A percentile compares a stretch with the other conserved stretches of the same genome.
phyloP scores from a whole-genome alignment of 2,888 invertebrate species.

The Phoronis australis region DNA sequence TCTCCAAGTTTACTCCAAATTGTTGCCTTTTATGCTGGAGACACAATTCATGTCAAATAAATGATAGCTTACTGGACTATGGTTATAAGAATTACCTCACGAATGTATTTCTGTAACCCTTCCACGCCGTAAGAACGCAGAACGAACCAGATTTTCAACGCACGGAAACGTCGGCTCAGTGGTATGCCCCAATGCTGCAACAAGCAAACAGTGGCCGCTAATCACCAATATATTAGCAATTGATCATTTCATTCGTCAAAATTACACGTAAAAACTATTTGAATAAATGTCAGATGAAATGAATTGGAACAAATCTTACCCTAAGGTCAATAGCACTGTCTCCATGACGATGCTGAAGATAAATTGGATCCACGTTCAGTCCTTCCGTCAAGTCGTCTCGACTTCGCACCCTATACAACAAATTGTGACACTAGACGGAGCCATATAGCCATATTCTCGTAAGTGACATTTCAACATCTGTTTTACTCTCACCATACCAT shows the following conservation, averaged over 20 bases:
- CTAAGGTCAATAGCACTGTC: too few relatives aligned
- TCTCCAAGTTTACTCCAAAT: too few relatives aligned
- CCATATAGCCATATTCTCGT: too few relatives aligned
- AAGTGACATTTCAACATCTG: too few relatives aligned
- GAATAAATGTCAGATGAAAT: neutral
- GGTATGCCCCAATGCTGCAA: constrained; percentile 93
- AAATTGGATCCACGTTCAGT: constrained; percentile 94
- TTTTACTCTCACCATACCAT: too few relatives aligned
- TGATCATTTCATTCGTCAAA: neutral
- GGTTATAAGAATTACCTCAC: constrained; percentile 59
- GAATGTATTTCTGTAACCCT: constrained; percentile 86
- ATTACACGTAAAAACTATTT: too few relatives aligned
- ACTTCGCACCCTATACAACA: constrained; percentile 69
- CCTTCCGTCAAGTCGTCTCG: constrained; percentile 85
- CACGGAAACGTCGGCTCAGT: constrained; percentile 86
- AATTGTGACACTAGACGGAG: neutral
- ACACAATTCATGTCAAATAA: too few relatives aligned
- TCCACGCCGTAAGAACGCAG: constrained; percentile 88
- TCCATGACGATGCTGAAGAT: constrained; percentile 96
- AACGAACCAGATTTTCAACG: constrained; percentile 97
- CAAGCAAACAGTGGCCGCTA: constrained; percentile 4
- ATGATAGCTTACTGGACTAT: too few relatives aligned
- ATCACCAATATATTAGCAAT: neutral
- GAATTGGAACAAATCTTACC: neutral
- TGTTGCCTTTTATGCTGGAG: too few relatives aligned